Evolutionary conservation across 2,888 invertebrate genomes (phyloP).

Genomic region (Xestia rhomboidea): DNA sequence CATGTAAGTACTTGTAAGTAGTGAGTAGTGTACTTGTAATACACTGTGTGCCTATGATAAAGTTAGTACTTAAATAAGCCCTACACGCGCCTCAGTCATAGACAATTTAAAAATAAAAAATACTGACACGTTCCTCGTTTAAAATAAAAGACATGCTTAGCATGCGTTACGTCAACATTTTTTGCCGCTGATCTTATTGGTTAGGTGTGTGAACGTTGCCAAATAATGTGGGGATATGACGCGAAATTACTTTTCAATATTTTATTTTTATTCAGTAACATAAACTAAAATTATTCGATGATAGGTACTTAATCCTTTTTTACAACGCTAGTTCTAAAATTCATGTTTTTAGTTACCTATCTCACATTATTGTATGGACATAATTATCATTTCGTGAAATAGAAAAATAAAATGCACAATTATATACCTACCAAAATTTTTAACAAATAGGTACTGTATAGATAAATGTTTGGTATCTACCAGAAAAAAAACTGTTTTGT

Average conservation of each 20-base stretch:
- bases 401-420: too few species aligned
- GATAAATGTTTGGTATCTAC: background rate
- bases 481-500: background rate
- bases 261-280: background rate
- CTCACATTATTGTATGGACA: background rate
- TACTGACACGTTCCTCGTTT: conserved; percentile 31
- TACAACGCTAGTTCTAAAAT: background rate
- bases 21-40: too few species aligned
- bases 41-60: too few species aligned
- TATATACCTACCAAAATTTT: too few species aligned
- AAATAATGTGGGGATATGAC: conserved; percentile 14
- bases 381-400: too few species aligned
- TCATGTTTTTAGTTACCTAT: background rate
- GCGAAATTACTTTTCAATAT: background rate
- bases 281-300: background rate
- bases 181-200: conserved; percentile 31
- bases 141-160: conserved; percentile 31
- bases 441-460: too few species aligned
- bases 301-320: background rate
- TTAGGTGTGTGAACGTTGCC: conserved; percentile 20
- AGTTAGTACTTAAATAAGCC: background rate
- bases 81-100: conserved; percentile 10
- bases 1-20: too few species aligned
- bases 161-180: conserved; percentile 29
- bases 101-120: conserved; percentile 41